Evolutionary conservation across 2,888 invertebrate genomes (phyloP), one percentile per base, ranked within the genome.

Genomic region (Uloborus plumipes): DNA sequence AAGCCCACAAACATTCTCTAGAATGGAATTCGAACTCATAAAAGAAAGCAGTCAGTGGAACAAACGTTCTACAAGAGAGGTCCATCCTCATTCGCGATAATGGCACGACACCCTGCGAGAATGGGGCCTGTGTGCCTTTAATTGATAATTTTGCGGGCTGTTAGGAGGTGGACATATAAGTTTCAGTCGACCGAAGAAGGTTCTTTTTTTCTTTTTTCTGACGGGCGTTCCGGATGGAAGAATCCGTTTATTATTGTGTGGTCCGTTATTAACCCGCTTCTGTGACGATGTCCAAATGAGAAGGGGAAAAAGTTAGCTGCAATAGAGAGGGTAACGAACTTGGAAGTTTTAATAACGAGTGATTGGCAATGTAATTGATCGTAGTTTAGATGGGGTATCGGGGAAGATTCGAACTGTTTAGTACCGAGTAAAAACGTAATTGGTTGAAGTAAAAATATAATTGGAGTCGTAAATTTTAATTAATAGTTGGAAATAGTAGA

Each of bases 241-340:
- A 49, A 50, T 65, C 49, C 26, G 65, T 49, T 74, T 65, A 74
- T 59, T 71, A 31, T 66, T 58, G 51, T 75, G 22, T 6, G 31
- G 61, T 47, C 58, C 66, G 66, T 67, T 59, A 58, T 75, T 53
- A 26, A 55, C 39, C 49, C 47, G 20, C 47, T 72, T 51, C 31
- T 51, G 16, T 26, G 51, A n/a, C 9, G 11, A 71, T 39, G 47
- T 47, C 71, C 22, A 39, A 26, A 39, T 39, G 39, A 2, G 39
- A 39, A 39, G 3, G 39, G 39, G 39, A 11, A 11, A n/a, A 49
- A 51, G 18, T 62, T 50, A 16, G 11, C 4, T 62, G 51, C 50
- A 50, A 26, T n/a, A 20, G 22, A 49, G 50, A 50, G 55, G 64
- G 31, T 74, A 74, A 74, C 22, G 74, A 74, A 74, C 74, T 49